A percentile compares a stretch with the other conserved stretches of the same genome.
Conservation (phyloP, 2,888 invertebrate species). For the Lasioglossum morio region DNA sequence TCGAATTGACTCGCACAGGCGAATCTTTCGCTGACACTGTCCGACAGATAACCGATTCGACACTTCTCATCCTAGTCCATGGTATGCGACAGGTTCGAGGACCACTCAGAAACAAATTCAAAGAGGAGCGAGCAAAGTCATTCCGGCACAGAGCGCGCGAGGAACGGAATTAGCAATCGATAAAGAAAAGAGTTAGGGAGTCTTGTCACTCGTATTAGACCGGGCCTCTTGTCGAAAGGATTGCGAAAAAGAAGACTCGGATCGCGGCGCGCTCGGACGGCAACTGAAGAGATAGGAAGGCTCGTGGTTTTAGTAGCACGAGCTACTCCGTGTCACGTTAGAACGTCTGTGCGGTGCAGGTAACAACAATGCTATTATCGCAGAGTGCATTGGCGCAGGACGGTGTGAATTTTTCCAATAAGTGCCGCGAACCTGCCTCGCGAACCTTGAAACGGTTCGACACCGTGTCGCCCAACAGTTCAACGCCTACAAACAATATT, state of each 20-base stretch:
- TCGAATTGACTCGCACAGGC: background rate
- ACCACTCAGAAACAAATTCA: background rate
- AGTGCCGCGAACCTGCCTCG: conserved; percentile 50
- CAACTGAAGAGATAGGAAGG: conserved; percentile 81
- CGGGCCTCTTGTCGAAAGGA: conserved; percentile 14
- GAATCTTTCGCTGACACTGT: conserved; percentile 1
- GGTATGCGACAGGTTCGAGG: background rate
- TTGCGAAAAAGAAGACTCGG: conserved; percentile 63
- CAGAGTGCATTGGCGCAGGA: conserved; percentile 78
- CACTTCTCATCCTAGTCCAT: background rate
- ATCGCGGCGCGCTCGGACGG: conserved; percentile 75
- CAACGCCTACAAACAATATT: background rate
- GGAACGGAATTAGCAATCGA: background rate
- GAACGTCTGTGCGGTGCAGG: conserved; percentile 72
- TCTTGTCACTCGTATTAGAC: conserved; percentile 7
- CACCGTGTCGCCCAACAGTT: conserved; percentile 23
- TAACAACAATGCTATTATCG: conserved; percentile 81
- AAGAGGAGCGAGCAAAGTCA: background rate
- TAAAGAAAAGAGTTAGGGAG: background rate
- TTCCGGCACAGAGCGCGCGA: background rate
- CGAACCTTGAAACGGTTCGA: conserved; percentile 69
- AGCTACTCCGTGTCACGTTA: conserved; percentile 78
- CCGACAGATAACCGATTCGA: background rate
- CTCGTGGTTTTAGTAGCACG: conserved; percentile 73
- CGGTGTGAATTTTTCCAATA: conserved; percentile 70